Evolutionary conservation across 1,140 invertebrate species (phyloP).

Genomic region (Colletes gigas): DNA sequence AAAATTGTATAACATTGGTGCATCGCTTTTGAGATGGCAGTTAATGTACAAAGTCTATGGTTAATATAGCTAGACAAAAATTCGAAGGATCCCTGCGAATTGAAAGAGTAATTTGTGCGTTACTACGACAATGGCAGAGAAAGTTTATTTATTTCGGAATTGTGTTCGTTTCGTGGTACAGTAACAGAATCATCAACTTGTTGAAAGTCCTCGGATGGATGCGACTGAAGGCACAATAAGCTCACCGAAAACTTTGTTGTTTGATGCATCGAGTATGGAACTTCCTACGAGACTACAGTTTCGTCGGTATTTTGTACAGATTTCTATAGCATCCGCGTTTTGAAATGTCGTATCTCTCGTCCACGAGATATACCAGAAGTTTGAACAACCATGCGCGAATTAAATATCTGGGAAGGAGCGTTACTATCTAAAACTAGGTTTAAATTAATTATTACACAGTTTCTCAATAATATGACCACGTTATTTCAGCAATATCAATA

Average conservation of each 20-base stretch:
- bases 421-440: not conserved
- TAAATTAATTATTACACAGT: not conserved
- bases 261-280: constrained; percentile 38
- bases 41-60: too few relatives aligned
- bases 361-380: not conserved
- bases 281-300: constrained; percentile 20
- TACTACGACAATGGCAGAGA: not conserved
- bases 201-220: constrained; percentile 38
- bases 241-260: constrained; percentile 39
- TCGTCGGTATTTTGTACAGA: constrained; percentile 5
- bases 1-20: too few relatives aligned
- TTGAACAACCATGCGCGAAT: not conserved
- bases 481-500: too few relatives aligned
- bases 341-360: not conserved
- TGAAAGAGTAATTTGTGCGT: not conserved
- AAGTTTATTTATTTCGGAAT: constrained; percentile 5
- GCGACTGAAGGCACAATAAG: constrained; percentile 24
- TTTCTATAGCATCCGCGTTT: not conserved
- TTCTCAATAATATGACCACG: too few relatives aligned
- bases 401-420: not conserved
- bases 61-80: too few relatives aligned
- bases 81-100: not conserved
- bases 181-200: constrained; percentile 53
- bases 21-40: too few relatives aligned
- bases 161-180: not conserved